These are phyloP conservation scores for Picathartes gymnocephalus DNA, from an alignment of 2,113 vertebrate species.

Conservation along the genomic window DNA sequence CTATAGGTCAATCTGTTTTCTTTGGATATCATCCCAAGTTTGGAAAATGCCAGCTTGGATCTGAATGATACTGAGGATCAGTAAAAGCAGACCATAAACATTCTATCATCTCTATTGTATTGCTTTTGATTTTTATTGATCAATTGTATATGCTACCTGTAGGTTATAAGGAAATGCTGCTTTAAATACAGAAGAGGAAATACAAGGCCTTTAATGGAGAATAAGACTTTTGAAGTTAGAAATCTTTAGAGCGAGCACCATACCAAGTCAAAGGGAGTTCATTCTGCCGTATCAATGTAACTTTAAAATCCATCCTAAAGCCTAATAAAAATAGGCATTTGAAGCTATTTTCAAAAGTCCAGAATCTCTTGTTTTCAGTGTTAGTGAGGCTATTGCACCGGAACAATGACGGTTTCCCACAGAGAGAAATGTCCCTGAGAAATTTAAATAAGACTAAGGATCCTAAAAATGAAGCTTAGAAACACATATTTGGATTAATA, in stretches of 20 bases:
- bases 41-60: neutral
- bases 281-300: neutral
- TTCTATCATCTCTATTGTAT: neutral
- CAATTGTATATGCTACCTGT: accelerated
- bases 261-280: neutral
- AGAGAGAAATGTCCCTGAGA: accelerated
- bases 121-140: neutral
- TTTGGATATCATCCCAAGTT: neutral
- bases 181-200: neutral
- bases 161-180: neutral
- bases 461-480: neutral
- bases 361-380: neutral
- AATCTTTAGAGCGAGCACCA: neutral
- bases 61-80: neutral
- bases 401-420: neutral
- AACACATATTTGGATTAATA: neutral
- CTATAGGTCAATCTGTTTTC: neutral
- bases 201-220: neutral
- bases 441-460: neutral
- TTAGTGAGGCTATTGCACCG: neutral
- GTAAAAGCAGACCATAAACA: neutral
- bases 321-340: neutral
- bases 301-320: neutral
- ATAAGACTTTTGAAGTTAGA: neutral
- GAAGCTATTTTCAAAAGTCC: neutral